phyloP scores from a whole-genome alignment of 2,797 vertebrate genomes.

The Coregonus sp. region DNA sequence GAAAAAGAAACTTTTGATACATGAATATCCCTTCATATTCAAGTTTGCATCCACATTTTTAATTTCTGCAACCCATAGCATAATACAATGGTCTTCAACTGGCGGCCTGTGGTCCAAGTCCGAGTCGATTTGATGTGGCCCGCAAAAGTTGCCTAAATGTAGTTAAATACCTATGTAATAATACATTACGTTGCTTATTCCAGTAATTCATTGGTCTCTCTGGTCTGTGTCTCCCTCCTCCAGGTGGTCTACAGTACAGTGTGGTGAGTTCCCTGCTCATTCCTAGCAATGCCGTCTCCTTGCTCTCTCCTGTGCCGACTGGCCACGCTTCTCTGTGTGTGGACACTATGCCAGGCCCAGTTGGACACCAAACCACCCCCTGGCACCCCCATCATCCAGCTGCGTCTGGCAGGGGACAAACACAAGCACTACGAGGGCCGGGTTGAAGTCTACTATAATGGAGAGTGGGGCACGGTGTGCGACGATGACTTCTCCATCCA shows the following conservation, averaged over 20 bases:
- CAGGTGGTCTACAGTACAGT: conserved; percentile 27
- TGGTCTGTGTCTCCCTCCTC: conserved; percentile 6
- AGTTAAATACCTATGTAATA: background rate
- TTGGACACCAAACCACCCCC: conserved; percentile 36
- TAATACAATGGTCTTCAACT: no score
- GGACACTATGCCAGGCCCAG: conserved; percentile 56
- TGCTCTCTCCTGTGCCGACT: conserved; percentile 37
- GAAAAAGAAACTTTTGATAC: no score
- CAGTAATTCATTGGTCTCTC: background rate
- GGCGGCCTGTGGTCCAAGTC: no score
- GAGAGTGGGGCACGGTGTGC: conserved; percentile 93
- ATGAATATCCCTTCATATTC: no score
- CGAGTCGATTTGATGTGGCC: no score
- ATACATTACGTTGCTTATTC: background rate
- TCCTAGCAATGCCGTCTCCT: conserved; percentile 53
- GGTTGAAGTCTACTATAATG: conserved; percentile 85
- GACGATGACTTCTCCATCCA: conserved; percentile 94
- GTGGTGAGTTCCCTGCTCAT: conserved; percentile 10
- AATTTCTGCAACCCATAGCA: no score
- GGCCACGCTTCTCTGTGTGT: conserved; percentile 47
- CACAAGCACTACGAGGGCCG: conserved; percentile 90
- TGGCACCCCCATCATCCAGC: conserved; percentile 71
- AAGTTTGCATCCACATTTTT: no score
- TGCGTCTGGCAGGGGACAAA: conserved; percentile 87
- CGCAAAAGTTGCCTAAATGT: background rate